Percentiles rank a stretch among this genome's conserved stretches.
phyloP scores from a whole-genome alignment of 2,113 vertebrate species.

The Orcinus orca region DNA sequence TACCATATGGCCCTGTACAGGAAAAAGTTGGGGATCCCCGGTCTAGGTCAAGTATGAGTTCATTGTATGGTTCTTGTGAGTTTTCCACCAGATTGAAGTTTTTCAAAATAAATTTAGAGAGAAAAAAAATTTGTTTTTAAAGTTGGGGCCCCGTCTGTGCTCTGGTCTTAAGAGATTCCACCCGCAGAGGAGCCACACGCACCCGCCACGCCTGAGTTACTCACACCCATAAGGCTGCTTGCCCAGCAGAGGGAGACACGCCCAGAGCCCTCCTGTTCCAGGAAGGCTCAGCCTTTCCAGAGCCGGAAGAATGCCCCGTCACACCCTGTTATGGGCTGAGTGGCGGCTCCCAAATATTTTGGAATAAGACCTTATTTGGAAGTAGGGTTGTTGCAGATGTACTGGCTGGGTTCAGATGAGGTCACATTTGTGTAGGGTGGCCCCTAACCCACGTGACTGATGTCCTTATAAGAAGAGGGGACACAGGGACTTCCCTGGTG shows the following conservation, averaged over 20 bases:
- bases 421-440: not conserved
- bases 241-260: not conserved
- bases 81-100: not conserved
- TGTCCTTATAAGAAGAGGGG: not conserved
- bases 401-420: not conserved
- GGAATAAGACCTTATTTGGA: not conserved
- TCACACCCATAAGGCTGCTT: not conserved
- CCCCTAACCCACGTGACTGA: not conserved
- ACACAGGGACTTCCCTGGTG: not conserved
- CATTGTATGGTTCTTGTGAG: not conserved
- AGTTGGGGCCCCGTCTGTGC: not conserved
- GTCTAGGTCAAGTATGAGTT: not conserved
- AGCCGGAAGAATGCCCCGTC: not conserved
- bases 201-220: no score
- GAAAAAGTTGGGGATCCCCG: not conserved
- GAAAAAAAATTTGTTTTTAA: not conserved
- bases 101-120: not conserved
- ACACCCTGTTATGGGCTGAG: not conserved
- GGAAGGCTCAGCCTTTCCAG: not conserved
- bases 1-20: not conserved
- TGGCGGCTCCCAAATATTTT: not conserved
- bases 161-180: no score
- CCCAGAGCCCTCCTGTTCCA: no score
- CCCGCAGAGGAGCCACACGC: not conserved
- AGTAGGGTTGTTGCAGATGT: not conserved